A percentile compares a stretch with the other conserved stretches of the same genome.
These are phyloP conservation scores for Leistus spinibarbis DNA, from an alignment of 2,888 invertebrate genomes.

Conservation along the genomic window DNA sequence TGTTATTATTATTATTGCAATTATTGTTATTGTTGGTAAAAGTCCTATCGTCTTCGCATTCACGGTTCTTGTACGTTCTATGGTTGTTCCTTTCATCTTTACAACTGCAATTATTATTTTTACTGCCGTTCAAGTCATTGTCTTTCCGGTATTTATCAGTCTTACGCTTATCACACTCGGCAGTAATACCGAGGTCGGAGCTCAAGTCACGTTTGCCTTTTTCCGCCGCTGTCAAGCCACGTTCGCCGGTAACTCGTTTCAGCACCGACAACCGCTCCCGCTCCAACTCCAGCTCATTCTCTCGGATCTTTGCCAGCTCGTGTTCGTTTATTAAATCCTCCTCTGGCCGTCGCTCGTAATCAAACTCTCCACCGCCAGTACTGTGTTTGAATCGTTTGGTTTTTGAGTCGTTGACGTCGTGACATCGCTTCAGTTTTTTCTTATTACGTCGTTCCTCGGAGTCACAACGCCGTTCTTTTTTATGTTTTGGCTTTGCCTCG, in stretches of 20 bases:
- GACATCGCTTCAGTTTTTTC: slow-evolving; percentile 51
- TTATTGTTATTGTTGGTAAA: slow-evolving; percentile 29
- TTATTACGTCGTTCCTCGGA: slow-evolving; percentile 55
- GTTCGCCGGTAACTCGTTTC: slow-evolving; percentile 53
- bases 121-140: not conserved
- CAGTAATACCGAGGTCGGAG: slow-evolving; percentile 9
- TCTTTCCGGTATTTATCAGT: slow-evolving; percentile 18
- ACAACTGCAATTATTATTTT: slow-evolving; percentile 12
- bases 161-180: slow-evolving; percentile 5
- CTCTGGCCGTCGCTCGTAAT: slow-evolving; percentile 5
- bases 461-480: slow-evolving; percentile 45
- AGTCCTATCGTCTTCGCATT: slow-evolving; percentile 55
- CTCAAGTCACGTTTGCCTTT: slow-evolving; percentile 11
- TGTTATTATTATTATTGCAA: slow-evolving; percentile 19
- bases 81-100: slow-evolving; percentile 27
- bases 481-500: slow-evolving; percentile 43
- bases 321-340: slow-evolving; percentile 41
- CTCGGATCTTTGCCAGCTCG: slow-evolving; percentile 48
- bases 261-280: slow-evolving; percentile 38
- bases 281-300: slow-evolving; percentile 4
- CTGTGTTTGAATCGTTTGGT: slow-evolving; percentile 53
- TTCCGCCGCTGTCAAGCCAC: slow-evolving; percentile 53
- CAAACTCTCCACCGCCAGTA: slow-evolving; percentile 29
- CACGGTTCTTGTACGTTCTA: slow-evolving; percentile 53
- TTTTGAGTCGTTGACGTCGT: slow-evolving; percentile 50